Evolutionary conservation across 1,140 invertebrate species (phyloP).

Genomic region (Armadillidium nasatum): DNA sequence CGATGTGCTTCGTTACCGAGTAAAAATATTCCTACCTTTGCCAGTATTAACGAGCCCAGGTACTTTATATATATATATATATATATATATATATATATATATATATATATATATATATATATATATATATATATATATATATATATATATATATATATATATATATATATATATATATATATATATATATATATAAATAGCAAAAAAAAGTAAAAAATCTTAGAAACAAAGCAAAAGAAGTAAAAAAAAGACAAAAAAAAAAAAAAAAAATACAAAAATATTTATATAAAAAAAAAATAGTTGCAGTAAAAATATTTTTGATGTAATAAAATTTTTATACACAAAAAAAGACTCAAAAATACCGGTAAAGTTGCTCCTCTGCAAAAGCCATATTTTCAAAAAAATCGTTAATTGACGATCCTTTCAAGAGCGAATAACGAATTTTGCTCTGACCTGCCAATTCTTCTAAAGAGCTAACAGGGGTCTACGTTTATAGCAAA

Average conservation of each 20-base stretch:
- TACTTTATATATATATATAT: background rate
- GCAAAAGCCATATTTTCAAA: conserved; percentile 88
- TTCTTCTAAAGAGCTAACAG: conserved; percentile 80
- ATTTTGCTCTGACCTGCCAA: conserved; percentile 78
- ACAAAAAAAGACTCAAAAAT: conserved; percentile 33
- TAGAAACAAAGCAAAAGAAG: conserved; percentile 10
- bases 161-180: conserved; percentile 15
- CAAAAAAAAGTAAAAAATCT: background rate
- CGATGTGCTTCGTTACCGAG: no score
- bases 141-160: conserved; percentile 14
- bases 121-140: background rate
- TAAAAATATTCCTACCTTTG: no score
- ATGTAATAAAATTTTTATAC: background rate
- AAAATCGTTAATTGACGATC: conserved; percentile 75
- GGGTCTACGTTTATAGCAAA: conserved; percentile 56
- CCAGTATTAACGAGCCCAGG: no score
- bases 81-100: conserved; percentile 15
- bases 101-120: conserved; percentile 14
- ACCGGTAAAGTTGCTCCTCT: conserved; percentile 80
- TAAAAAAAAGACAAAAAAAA: no score
- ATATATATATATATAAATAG: background rate
- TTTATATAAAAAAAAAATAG: background rate
- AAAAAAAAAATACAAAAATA: background rate
- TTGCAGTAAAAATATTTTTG: background rate
- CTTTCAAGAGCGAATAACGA: conserved; percentile 82